phyloP scores from a whole-genome alignment of 2,888 invertebrate genomes.

The Coecobrya sp. region DNA sequence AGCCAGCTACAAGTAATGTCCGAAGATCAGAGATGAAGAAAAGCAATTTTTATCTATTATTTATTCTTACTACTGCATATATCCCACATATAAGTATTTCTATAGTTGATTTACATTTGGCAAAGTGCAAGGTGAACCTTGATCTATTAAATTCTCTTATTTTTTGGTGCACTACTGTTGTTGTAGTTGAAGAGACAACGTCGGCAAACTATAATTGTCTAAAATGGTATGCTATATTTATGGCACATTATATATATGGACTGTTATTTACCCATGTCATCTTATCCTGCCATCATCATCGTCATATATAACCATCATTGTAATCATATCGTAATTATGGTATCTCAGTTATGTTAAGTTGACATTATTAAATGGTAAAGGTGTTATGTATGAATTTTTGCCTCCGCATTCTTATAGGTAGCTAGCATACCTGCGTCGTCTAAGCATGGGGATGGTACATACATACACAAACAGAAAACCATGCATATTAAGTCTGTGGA shows the following conservation, averaged over 20 bases:
- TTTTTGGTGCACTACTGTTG: constrained; percentile 42
- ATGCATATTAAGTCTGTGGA: background rate
- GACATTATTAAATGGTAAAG: background rate
- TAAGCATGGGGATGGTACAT: no score
- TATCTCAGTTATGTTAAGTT: background rate
- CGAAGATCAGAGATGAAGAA: constrained; percentile 9
- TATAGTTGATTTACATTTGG: constrained; percentile 67
- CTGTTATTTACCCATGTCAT: background rate
- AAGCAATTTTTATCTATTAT: constrained; percentile 8
- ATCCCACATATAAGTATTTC: background rate
- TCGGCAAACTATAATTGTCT: background rate
- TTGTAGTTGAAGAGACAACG: background rate
- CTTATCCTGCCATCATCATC: constrained; percentile 26
- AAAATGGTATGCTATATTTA: constrained; percentile 23
- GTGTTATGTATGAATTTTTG: constrained; percentile 6
- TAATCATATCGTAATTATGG: background rate
- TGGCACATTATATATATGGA: background rate
- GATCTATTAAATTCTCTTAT: constrained; percentile 65
- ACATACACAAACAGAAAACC: no score
- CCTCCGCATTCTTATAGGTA: constrained; percentile 37
- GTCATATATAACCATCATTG: constrained; percentile 15
- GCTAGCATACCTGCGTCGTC: background rate
- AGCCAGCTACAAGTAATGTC: background rate
- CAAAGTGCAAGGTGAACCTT: constrained; percentile 79
- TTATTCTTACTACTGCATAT: background rate